A percentile compares a stretch with the other conserved stretches of the same genome.
phyloP scores from a whole-genome alignment of 2,888 invertebrate genomes.

The Phaedon cochleariae region DNA sequence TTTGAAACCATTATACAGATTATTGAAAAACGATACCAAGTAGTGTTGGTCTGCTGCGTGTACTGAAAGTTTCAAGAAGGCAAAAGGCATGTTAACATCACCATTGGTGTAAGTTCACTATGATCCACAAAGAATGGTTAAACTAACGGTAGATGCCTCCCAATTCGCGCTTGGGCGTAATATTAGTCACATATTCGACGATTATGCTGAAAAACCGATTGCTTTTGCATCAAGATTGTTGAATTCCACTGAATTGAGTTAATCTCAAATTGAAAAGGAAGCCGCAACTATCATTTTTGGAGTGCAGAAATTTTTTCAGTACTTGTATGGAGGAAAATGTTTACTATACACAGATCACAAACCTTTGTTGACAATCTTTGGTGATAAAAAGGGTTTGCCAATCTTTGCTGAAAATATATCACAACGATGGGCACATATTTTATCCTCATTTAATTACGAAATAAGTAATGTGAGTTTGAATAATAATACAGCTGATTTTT shows the following conservation, averaged over 20 bases:
- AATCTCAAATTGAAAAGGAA: neutral
- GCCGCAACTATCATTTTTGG: neutral
- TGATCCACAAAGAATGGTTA: neutral
- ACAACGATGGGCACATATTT: conserved; percentile 19
- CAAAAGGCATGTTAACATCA: neutral
- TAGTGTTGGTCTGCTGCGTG: neutral
- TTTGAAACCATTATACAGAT: neutral
- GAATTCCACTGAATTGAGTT: conserved; percentile 10
- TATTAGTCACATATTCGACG: neutral
- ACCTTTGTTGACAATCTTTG: neutral
- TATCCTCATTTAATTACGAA: conserved; percentile 6
- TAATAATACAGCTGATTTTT: conserved; percentile 21
- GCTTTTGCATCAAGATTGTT: neutral
- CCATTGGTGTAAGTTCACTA: neutral
- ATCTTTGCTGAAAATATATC: conserved; percentile 10
- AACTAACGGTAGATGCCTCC: neutral
- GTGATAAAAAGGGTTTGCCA: neutral
- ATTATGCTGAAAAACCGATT: neutral
- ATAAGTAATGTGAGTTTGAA: conserved; percentile 1
- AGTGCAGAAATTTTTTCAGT: neutral
- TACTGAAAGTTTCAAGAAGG: neutral
- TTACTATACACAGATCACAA: neutral
- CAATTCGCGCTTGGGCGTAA: neutral
- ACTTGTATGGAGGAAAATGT: neutral
- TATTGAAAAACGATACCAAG: neutral